Conservation (phyloP, 2,113 vertebrate genomes). For the Anoplopoma fimbria region DNA sequence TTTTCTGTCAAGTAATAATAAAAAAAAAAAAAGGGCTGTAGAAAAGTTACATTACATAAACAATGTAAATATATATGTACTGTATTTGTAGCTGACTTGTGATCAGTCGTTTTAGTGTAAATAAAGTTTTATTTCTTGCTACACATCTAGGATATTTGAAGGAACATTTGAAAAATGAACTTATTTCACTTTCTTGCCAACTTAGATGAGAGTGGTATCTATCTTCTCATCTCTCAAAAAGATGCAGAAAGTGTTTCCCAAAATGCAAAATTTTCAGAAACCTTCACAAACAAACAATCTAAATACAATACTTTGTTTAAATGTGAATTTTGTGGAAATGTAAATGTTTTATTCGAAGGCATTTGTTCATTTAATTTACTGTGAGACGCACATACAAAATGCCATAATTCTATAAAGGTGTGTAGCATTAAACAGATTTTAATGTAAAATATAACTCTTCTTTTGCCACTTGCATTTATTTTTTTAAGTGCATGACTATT, state of each 20-base stretch:
- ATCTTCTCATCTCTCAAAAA: not conserved
- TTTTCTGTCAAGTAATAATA: slow-evolving; percentile 26
- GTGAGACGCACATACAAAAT: slow-evolving; percentile 37
- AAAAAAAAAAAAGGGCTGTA: slow-evolving; percentile 46
- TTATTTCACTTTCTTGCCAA: not conserved
- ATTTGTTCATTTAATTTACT: slow-evolving; percentile 39
- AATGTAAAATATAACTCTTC: slow-evolving; percentile 27
- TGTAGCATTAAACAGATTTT: slow-evolving; percentile 50
- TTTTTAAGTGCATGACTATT: not conserved
- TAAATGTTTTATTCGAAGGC: slow-evolving; percentile 41
- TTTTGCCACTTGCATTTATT: not conserved
- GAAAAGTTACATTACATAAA: slow-evolving; percentile 41
- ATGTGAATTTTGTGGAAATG: slow-evolving; percentile 47
- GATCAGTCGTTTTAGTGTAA: slow-evolving; percentile 58
- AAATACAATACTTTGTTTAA: slow-evolving; percentile 13
- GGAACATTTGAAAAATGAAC: not conserved
- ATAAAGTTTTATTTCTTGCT: slow-evolving; percentile 34
- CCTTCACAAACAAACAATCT: slow-evolving; percentile 1
- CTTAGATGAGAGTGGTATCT: not conserved
- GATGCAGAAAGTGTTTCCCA: not conserved
- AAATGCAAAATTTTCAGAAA: slow-evolving; percentile 19
- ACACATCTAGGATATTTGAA: slow-evolving; percentile 6
- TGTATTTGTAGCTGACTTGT: slow-evolving; percentile 51
- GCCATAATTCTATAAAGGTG: slow-evolving; percentile 45
- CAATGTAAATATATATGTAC: slow-evolving; percentile 66